A percentile compares a stretch with the other conserved stretches of the same genome.
phyloP scores from a whole-genome alignment of 2,888 invertebrate species.

The Scaptomyza caliginosa region DNA sequence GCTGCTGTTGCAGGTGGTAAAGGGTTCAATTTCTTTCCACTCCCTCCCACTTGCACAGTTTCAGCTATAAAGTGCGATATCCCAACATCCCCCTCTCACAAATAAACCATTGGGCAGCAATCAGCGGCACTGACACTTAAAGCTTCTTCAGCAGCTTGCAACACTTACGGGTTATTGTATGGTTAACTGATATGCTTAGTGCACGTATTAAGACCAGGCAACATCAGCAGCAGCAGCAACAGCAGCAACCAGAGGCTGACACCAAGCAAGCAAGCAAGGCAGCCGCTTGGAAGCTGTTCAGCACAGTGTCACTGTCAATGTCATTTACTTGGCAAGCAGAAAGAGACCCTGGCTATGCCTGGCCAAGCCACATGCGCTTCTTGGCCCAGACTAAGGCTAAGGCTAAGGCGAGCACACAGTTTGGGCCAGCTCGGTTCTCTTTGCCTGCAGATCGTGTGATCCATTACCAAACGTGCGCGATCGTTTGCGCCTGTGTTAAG shows the following conservation, averaged over 20 bases:
- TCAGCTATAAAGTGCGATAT: constrained; percentile 41
- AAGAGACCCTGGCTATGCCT: constrained; percentile 25
- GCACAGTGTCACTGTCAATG: constrained; percentile 82
- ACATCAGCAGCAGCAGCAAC: constrained; percentile 3
- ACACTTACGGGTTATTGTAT: constrained; percentile 77
- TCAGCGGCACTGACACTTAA: constrained; percentile 80
- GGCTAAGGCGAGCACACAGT: constrained; percentile 7
- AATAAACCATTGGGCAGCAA: constrained; percentile 50
- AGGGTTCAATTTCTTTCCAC: constrained; percentile 46
- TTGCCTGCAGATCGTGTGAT: constrained; percentile 74
- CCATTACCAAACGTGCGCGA: constrained; percentile 81
- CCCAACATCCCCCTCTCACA: neutral
- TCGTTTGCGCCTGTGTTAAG: constrained; percentile 76
- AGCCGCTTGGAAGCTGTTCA: constrained; percentile 34
- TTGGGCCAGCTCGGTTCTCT: constrained; percentile 35
- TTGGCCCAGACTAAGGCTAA: constrained; percentile 25
- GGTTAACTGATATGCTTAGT: constrained; percentile 78
- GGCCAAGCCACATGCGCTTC: constrained; percentile 25
- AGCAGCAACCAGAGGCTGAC: constrained; percentile 8
- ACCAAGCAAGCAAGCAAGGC: constrained; percentile 9
- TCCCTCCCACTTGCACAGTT: neutral
- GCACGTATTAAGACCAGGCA: constrained; percentile 74
- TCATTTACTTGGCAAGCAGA: constrained; percentile 73
- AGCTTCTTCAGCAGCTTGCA: constrained; percentile 81
- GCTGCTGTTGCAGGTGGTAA: constrained; percentile 37